phyloP scores from a whole-genome alignment of 2,113 vertebrate species.

The Leucopsar rothschildi region DNA sequence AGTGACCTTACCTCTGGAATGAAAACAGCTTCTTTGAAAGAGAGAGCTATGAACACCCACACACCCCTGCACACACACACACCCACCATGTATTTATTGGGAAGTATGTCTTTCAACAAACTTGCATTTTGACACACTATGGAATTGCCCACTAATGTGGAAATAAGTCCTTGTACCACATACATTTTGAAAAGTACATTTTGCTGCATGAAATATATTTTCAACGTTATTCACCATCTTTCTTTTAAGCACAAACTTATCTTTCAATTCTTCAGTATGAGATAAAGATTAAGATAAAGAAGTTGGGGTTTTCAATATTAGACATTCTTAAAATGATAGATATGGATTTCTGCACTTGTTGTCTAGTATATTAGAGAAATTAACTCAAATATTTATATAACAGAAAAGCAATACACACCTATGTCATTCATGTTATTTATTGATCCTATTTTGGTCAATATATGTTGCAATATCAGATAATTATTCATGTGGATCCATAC shows the following conservation, averaged over 20 bases:
- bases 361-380: background rate
- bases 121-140: background rate
- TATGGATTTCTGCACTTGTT: background rate
- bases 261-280: background rate
- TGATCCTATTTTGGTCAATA: background rate
- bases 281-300: background rate
- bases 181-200: background rate
- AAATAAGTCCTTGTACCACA: background rate
- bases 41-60: background rate
- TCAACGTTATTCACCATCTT: background rate
- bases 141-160: background rate
- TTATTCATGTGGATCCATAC: background rate
- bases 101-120: background rate
- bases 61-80: too few relatives aligned
- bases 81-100: too few relatives aligned
- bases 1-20: background rate
- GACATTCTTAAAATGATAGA: background rate
- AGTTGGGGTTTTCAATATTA: background rate
- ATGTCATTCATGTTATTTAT: background rate
- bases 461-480: background rate
- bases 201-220: background rate
- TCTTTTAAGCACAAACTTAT: background rate
- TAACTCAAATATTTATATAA: background rate
- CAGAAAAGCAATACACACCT: background rate
- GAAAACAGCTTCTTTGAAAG: background rate